Evolutionary conservation across 2,113 vertebrate genomes (phyloP).

Genomic region (Litocranius walleri): DNA sequence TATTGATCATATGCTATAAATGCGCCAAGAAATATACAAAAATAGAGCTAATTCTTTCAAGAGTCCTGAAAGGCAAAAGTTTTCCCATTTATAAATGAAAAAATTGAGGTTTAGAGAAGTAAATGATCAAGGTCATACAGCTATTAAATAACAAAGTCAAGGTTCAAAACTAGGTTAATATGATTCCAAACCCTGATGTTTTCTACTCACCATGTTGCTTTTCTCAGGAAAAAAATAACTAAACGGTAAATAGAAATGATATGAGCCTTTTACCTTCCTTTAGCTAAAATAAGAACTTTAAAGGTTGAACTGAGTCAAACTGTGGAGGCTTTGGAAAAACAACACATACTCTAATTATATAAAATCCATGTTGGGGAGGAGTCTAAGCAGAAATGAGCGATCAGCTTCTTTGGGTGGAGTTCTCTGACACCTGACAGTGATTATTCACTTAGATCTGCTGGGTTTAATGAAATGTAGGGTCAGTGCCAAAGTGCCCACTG

Average conservation of each 20-base stretch:
- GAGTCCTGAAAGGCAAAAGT: neutral
- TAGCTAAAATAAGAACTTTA: neutral
- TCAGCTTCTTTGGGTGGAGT: neutral
- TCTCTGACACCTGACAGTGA: neutral
- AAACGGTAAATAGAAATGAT: neutral
- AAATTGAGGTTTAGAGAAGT: neutral
- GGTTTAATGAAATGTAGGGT: neutral
- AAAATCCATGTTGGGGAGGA: conserved; percentile 6
- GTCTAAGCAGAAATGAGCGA: conserved; percentile 14
- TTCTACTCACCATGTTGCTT: neutral
- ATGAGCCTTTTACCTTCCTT: neutral
- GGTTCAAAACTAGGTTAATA: neutral
- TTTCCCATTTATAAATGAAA: neutral
- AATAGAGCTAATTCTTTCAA: neutral
- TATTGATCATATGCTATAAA: neutral
- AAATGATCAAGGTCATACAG: neutral
- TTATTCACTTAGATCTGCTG: neutral
- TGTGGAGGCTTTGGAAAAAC: neutral
- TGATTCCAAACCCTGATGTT: neutral
- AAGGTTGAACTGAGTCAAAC: conserved; percentile 35
- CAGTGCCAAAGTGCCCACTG: neutral
- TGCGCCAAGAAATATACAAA: neutral
- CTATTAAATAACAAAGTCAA: neutral
- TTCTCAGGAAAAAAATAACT: neutral
- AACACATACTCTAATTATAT: neutral